These are phyloP conservation scores for Semotilus atromaculatus DNA, from an alignment of 2,797 vertebrate species.

Conservation along the genomic window DNA sequence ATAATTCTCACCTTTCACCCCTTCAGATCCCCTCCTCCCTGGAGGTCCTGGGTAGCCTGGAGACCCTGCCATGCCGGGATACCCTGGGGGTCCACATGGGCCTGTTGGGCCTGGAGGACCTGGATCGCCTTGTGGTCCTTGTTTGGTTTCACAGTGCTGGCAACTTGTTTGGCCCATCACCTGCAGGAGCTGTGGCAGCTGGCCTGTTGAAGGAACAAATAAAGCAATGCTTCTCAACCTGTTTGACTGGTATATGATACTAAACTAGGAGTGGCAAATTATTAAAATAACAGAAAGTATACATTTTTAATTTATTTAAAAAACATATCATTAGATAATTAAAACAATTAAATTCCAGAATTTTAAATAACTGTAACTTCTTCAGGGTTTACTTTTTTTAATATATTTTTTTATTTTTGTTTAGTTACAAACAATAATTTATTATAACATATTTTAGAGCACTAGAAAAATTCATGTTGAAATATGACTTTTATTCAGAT, in stretches of 20 bases:
- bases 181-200: conserved; percentile 70
- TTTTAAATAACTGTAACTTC: no score
- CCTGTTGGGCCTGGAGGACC: conserved; percentile 67
- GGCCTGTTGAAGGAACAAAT: conserved; percentile 52
- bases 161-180: conserved; percentile 61
- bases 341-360: no score
- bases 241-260: not conserved
- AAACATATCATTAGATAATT: no score
- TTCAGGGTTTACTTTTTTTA: no score
- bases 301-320: no score
- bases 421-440: no score
- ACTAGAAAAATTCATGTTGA: no score
- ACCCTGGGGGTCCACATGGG: conserved; percentile 64
- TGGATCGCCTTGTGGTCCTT: conserved; percentile 66
- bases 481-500: no score
- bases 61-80: conserved; percentile 66
- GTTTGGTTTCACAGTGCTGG: conserved; percentile 66
- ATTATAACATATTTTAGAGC: no score
- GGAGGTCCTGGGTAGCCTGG: conserved; percentile 69
- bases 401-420: no score
- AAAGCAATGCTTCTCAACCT: not conserved
- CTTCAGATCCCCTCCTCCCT: conserved; percentile 64
- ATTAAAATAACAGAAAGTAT: no score
- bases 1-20: conserved; percentile 67
- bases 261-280: not conserved